phyloP scores from a whole-genome alignment of 2,113 vertebrate species.

The Podarcis cretensis region DNA sequence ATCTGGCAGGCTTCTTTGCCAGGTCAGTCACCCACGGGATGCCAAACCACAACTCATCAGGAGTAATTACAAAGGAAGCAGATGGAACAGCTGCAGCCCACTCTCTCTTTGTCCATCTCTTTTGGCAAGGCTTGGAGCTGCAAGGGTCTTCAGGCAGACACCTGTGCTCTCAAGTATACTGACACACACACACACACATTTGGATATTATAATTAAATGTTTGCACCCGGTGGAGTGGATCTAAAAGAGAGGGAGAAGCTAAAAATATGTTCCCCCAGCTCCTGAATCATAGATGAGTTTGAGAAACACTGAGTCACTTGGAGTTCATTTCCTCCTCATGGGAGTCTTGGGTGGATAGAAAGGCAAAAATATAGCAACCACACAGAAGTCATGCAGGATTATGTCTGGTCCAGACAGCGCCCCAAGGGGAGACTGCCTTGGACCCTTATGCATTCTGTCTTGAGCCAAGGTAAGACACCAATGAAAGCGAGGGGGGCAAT shows the following conservation, averaged over 20 bases:
- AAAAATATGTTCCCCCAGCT: constrained; percentile 62
- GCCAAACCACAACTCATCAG: constrained; percentile 1
- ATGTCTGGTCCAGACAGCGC: not conserved
- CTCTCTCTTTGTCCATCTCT: not conserved
- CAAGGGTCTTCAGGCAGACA: not conserved
- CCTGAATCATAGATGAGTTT: constrained; percentile 72
- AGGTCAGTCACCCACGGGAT: not conserved
- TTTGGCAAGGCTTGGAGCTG: not conserved
- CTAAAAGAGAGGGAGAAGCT: constrained; percentile 57
- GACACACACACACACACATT: not conserved
- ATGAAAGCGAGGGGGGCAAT: too few relatives aligned
- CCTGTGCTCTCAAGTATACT: constrained; percentile 7
- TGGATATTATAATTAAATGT: constrained; percentile 44
- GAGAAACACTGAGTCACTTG: constrained; percentile 69
- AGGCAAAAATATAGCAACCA: not conserved
- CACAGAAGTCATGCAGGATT: not conserved
- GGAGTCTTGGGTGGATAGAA: constrained; percentile 25
- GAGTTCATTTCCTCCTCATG: constrained; percentile 72
- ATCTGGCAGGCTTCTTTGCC: not conserved
- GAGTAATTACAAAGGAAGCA: constrained; percentile 7
- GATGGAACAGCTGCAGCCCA: not conserved
- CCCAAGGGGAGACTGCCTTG: not conserved
- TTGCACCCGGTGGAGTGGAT: constrained; percentile 42
- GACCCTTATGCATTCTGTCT: not conserved
- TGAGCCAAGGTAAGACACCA: not conserved